Evolutionary conservation across 2,797 vertebrate genomes (phyloP), one percentile per base, ranked within the genome.

Genomic region (Cyprinodon diabolis): DNA sequence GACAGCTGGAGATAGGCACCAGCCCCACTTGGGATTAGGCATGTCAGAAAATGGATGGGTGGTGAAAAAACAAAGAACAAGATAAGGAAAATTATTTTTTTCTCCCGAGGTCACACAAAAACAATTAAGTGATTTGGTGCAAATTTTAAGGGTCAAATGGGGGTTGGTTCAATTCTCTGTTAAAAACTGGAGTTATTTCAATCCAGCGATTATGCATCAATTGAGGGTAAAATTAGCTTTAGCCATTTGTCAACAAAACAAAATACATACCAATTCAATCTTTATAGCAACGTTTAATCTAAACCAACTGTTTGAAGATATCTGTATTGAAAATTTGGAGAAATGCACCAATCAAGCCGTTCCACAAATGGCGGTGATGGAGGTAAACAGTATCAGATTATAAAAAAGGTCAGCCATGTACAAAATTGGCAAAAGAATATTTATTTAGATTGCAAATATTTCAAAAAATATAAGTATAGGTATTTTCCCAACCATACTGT

Each of bases 31-130:
- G 25, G 25, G 1, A 30, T 30, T 30, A 30, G 2, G 25, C 25
- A 30, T 30, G 25, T 52, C 76, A 81, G 78, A 71, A 80, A 79
- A 57, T 66, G 21, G 75, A 76, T 85, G 87, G 83, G 86, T 86
- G 85, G 79, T 11, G 75, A 72, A 62, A 35, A 71, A 76, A 21
- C 68, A 69, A 70, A 68, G 62, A 2, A 13, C 69, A 79, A 84
- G 83, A 81, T 84, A 62, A 71, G 72, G 52, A 82, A 68, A 71
- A 56, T 45, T 35, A 43, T 55, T 68, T 23, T 62, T 14, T 19
- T 1, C 52, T 43, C 77, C 81, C 49, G 63, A 68, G 73, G 17
- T 0, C 1, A 52, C 56, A 21, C 1, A 60, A 17, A 54, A 15
- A 63, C 71, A 65, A 67, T 3, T 1, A 68, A 9, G 0, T 4